Evolutionary conservation across 2,797 vertebrate species (phyloP), one percentile per base, ranked within the genome.

Genomic region (Iguana delicatissima): DNA sequence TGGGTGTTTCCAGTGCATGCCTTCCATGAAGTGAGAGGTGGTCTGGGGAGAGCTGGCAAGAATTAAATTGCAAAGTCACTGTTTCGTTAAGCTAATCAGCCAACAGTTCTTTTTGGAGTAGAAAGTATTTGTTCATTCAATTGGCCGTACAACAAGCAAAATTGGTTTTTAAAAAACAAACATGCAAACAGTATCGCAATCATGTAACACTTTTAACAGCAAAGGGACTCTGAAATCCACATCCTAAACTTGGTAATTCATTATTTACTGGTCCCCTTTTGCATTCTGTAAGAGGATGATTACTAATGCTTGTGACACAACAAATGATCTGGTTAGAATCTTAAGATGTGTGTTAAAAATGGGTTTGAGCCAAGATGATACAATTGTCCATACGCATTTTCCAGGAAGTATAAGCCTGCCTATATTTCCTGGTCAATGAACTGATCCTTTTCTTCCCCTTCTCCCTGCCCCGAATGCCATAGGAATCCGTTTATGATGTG

Each of bases 131-230:
- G 89, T 94, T 86, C 84, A 93, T 74, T 77, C 67, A 93, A 67
- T 93, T 89, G 14, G 10, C 20, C 8, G 35, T 35, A 4, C 69
- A 50, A 29, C 35, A 89, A 59, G 52, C 92, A 74, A 95, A 95
- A 94, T 42, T 89, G 86, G 62, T 79, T 52, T 77, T n/a, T 13
- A n/a, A 7, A 80, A 38, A 76, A 69, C 67, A 80, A 35, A 35
- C 50, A 90, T 74, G 79, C 85, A 93, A 88, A 93, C 83, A 89
- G 91, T 89, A 80, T 86, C 1, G 62, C 90, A 89, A 92, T 74
- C 69, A 93, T 92, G 94, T 95, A 96, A 95, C 93, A 94, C 94
- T 96, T 96, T 95, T 95, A 96, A 96, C 96, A 96, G 96, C 92
- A 93, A 79, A 92, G 59, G 55, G 92, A 93, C 94, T 96, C 89